These are phyloP conservation scores for Adelognathus sp. DNA, from an alignment of 2,888 invertebrate species.

Conservation along the genomic window DNA sequence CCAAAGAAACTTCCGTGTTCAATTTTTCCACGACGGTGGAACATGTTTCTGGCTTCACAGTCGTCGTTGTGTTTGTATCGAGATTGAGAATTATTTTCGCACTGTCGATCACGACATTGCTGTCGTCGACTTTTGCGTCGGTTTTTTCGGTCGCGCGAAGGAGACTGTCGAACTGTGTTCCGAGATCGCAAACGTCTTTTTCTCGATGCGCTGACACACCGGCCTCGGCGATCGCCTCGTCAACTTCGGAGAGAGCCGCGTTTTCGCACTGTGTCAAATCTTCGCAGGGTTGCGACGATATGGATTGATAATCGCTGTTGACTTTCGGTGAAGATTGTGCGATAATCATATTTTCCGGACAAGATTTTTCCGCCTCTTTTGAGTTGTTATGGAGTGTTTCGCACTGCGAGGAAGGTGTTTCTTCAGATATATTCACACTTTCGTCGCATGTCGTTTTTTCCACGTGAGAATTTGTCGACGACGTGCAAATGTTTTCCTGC, in stretches of 20 bases:
- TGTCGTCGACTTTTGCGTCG: conserved; percentile 61
- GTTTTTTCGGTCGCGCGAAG: conserved; percentile 68
- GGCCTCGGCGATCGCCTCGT: conserved; percentile 60
- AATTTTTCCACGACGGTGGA: conserved; percentile 39
- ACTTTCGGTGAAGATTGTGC: conserved; percentile 1
- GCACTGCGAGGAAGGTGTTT: background rate
- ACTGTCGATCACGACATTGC: conserved; percentile 63
- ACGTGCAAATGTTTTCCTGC: background rate
- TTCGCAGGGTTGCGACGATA: background rate
- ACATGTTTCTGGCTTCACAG: conserved; percentile 73
- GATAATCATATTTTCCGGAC: background rate
- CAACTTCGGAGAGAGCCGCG: conserved; percentile 58
- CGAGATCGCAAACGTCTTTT: conserved; percentile 72
- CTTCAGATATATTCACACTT: background rate
- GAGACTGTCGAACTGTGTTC: conserved; percentile 72
- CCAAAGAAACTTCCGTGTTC: conserved; percentile 39
- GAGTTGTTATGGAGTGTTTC: conserved; percentile 32
- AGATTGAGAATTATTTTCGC: conserved; percentile 77
- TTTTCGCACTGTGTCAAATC: background rate
- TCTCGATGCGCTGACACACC: conserved; percentile 57
- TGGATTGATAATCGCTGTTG: background rate
- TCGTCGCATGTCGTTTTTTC: conserved; percentile 6
- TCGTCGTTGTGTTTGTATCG: conserved; percentile 79
- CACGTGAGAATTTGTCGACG: background rate
- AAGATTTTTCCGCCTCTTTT: background rate